Evolutionary conservation across 2,797 vertebrate species (phyloP).

Genomic region (Sarcoramphus papa): DNA sequence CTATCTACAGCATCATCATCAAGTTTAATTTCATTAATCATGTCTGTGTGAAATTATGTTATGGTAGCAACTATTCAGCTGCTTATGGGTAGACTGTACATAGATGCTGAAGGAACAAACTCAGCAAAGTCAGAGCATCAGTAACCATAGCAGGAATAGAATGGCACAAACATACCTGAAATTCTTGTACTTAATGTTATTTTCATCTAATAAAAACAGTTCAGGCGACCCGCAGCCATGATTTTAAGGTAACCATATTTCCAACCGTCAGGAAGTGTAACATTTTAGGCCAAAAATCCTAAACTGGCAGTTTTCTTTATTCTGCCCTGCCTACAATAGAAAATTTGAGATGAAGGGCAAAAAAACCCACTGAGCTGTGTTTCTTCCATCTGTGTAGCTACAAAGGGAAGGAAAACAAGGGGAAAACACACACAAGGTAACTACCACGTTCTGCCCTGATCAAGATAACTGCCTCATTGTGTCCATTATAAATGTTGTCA

Average conservation of each 20-base stretch:
- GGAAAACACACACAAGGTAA: not conserved
- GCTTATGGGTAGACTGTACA: not conserved
- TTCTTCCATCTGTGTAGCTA: not conserved
- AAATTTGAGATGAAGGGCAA: not conserved
- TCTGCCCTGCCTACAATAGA: not conserved
- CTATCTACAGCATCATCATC: not conserved
- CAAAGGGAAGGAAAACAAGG: conserved; percentile 1
- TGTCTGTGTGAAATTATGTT: not conserved
- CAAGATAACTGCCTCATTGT: not conserved
- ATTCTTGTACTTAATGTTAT: not conserved
- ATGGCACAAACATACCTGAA: not conserved
- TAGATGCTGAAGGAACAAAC: not conserved
- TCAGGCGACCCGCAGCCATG: not conserved
- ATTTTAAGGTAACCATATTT: not conserved
- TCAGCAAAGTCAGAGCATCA: not conserved
- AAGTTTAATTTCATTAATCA: not conserved
- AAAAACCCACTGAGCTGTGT: not conserved
- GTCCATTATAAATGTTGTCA: not conserved
- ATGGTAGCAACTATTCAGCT: not conserved
- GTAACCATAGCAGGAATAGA: not conserved
- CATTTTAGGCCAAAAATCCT: not conserved
- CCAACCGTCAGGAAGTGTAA: not conserved
- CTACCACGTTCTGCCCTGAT: not conserved
- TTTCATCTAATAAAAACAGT: not conserved
- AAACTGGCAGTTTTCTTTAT: not conserved